phyloP scores from a whole-genome alignment of 2,888 invertebrate genomes.

The Drosophila phalerata region DNA sequence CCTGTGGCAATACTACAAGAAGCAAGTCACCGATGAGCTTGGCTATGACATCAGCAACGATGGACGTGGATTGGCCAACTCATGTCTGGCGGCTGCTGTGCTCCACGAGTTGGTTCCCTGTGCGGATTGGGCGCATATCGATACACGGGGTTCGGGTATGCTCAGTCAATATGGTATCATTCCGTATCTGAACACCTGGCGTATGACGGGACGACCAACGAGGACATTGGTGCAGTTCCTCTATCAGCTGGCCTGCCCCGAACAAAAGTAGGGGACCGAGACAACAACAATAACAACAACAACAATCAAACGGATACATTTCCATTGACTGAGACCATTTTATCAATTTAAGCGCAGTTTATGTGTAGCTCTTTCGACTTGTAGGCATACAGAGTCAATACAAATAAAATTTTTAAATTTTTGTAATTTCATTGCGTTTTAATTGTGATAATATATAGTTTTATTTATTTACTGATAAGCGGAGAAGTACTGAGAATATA shows the following conservation, averaged over 20 bases:
- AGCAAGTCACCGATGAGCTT: constrained; percentile 79
- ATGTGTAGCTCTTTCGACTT: not conserved
- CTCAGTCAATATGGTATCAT: constrained; percentile 86
- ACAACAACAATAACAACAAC: not conserved
- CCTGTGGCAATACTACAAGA: constrained; percentile 85
- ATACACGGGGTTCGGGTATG: constrained; percentile 91
- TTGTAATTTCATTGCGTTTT: not conserved
- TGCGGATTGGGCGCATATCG: constrained; percentile 90
- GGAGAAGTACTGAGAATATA: too few relatives aligned
- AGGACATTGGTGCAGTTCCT: constrained; percentile 87
- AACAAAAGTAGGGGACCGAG: constrained; percentile 53
- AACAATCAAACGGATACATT: not conserved
- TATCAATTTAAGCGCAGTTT: constrained; percentile 9
- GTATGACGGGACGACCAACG: constrained; percentile 88
- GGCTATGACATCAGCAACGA: constrained; percentile 88
- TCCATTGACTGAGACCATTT: not conserved
- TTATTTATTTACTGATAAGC: too few relatives aligned
- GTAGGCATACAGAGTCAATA: constrained; percentile 3
- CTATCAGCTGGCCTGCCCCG: constrained; percentile 85
- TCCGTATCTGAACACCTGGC: constrained; percentile 87
- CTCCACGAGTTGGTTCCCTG: constrained; percentile 89
- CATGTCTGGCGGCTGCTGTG: constrained; percentile 90
- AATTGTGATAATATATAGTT: too few relatives aligned
- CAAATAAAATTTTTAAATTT: constrained; percentile 2
- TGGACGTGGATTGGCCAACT: constrained; percentile 87